Conservation (phyloP, 2,113 vertebrate genomes). For the Eira barbara region DNA sequence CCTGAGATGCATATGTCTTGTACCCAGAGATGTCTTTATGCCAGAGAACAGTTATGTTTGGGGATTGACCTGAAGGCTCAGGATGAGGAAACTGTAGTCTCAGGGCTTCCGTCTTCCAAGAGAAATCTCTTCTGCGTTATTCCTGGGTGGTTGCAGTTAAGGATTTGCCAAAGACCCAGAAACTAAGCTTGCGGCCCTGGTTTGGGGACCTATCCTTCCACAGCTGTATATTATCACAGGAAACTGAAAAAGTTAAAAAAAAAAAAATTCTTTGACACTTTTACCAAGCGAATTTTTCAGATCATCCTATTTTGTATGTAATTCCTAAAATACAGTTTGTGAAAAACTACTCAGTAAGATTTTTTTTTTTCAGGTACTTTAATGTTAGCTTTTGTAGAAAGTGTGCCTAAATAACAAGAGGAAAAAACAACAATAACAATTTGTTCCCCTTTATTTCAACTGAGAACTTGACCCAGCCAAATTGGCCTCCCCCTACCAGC, state of each 20-base stretch:
- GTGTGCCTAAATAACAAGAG: background rate
- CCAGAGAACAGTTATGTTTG: background rate
- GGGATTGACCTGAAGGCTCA: background rate
- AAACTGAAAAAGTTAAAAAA: background rate
- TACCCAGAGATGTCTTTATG: background rate
- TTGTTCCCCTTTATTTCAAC: background rate
- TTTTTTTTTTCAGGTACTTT: background rate
- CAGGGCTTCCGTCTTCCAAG: background rate
- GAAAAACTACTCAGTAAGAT: background rate
- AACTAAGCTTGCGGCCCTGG: background rate
- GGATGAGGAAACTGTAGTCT: background rate
- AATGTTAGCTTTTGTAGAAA: background rate
- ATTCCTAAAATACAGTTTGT: conserved; percentile 27
- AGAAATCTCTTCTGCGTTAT: background rate
- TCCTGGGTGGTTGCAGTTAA: background rate
- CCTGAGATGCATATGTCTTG: background rate
- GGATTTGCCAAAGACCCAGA: background rate
- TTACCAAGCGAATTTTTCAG: background rate
- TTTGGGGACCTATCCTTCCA: background rate
- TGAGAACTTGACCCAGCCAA: background rate
- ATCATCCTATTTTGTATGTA: background rate
- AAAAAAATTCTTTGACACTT: background rate
- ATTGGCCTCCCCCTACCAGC: background rate
- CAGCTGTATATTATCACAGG: background rate
- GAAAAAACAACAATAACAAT: background rate